Evolutionary conservation across 2,113 vertebrate species (phyloP).

Genomic region (Phasianus colchicus): DNA sequence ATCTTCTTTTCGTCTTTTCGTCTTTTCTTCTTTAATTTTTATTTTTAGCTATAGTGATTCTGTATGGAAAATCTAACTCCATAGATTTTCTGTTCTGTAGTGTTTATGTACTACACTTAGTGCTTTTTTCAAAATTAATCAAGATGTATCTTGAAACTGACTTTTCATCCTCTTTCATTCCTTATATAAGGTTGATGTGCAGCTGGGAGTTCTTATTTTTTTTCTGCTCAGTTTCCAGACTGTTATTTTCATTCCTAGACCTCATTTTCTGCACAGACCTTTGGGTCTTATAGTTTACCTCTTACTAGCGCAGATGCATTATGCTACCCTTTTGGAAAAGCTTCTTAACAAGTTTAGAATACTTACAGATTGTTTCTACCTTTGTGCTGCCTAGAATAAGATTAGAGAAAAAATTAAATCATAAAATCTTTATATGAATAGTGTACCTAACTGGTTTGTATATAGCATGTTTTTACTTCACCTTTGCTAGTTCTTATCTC

Average conservation of each 20-base stretch:
- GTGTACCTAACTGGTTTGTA: background rate
- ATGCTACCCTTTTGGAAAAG: no score
- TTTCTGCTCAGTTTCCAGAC: background rate
- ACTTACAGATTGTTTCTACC: background rate
- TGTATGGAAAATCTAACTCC: background rate
- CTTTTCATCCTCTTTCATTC: background rate
- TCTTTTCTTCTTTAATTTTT: no score
- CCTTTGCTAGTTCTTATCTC: background rate
- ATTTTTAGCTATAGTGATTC: background rate
- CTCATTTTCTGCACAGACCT: background rate
- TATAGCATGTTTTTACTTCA: background rate
- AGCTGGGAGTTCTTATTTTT: background rate
- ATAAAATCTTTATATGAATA: background rate
- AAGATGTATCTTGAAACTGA: background rate
- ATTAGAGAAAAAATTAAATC: background rate
- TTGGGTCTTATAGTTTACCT: background rate
- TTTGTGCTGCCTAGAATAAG: background rate
- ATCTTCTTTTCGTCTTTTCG: no score
- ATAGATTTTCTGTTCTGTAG: background rate
- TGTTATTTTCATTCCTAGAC: background rate
- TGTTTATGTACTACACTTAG: background rate
- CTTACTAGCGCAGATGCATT: background rate
- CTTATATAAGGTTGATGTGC: background rate
- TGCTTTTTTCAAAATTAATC: accelerated
- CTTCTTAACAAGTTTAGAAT: no score